Evolutionary conservation across 1,140 invertebrate species (phyloP).

Genomic region (Bombus fervidus): DNA sequence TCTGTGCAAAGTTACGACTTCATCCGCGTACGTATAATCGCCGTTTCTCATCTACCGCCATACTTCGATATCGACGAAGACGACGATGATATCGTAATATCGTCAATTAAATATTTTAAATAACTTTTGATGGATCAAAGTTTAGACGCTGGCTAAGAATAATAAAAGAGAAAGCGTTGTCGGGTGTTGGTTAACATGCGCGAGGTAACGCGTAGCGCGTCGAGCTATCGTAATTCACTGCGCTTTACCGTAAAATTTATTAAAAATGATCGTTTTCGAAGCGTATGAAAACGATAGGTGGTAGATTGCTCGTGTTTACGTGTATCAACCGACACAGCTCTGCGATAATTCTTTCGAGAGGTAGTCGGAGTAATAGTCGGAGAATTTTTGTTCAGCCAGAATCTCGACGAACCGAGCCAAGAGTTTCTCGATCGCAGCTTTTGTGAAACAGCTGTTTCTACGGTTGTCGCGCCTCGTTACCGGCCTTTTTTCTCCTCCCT

Average conservation of each 20-base stretch:
- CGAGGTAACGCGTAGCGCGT: too few species aligned
- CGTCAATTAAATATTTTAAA: too few species aligned
- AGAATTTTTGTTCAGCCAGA: not conserved
- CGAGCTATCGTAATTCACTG: too few species aligned
- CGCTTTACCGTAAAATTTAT: not conserved
- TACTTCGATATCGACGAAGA: not conserved
- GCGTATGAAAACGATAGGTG: accelerated
- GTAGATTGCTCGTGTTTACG: not conserved
- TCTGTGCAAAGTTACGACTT: conserved; percentile 52
- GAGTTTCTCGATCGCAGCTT: conserved; percentile 44
- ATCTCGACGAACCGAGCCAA: too few species aligned
- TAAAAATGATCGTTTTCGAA: not conserved
- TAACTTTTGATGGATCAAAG: too few species aligned
- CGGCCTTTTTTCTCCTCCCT: conserved; percentile 69
- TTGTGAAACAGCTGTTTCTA: conserved; percentile 66
- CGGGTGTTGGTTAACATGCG: too few species aligned
- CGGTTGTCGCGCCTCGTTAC: conserved; percentile 69
- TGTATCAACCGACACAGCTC: not conserved
- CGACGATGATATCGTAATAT: too few species aligned
- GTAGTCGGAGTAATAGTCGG: not conserved
- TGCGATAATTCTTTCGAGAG: not conserved
- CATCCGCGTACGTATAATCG: conserved; percentile 6
- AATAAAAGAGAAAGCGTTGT: too few species aligned
- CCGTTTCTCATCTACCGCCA: conserved; percentile 29
- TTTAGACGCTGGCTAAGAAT: too few species aligned